Evolutionary conservation across 1,140 invertebrate genomes (phyloP).

Genomic region (Drosophila seguyi): DNA sequence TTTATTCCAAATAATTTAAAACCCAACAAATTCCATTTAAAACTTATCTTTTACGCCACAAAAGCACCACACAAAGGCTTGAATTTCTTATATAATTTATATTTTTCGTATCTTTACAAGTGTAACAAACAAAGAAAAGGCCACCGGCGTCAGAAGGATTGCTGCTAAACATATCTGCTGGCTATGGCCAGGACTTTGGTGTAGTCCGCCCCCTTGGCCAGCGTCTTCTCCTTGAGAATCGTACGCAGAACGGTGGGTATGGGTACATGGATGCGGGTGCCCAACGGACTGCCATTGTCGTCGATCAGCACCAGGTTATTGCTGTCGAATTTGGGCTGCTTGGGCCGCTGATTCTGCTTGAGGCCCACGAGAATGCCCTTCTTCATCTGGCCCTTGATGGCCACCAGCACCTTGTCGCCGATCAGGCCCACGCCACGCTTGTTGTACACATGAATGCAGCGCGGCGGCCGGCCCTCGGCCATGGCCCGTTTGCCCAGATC

Average conservation of each 20-base stretch:
- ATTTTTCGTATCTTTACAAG: slow-evolving; percentile 24
- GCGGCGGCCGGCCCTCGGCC: slow-evolving; percentile 96
- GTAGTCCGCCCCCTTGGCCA: slow-evolving; percentile 95
- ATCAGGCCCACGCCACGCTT: slow-evolving; percentile 88
- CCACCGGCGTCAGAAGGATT: not conserved
- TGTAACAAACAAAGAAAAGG: slow-evolving; percentile 18
- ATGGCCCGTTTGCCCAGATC: slow-evolving; percentile 97
- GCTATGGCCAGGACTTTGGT: slow-evolving; percentile 97
- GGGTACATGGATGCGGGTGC: slow-evolving; percentile 97
- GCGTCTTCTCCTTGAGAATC: slow-evolving; percentile 92
- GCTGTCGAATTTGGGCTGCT: slow-evolving; percentile 96
- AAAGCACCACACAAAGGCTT: not conserved
- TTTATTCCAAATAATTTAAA: not conserved
- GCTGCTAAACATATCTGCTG: slow-evolving; percentile 94
- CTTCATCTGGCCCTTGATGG: slow-evolving; percentile 98
- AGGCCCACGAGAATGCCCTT: slow-evolving; percentile 97
- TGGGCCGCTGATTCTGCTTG: slow-evolving; percentile 92
- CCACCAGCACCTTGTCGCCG: slow-evolving; percentile 96
- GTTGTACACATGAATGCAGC: slow-evolving; percentile 95
- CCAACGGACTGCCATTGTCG: slow-evolving; percentile 96
- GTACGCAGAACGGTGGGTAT: slow-evolving; percentile 96
- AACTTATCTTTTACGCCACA: not conserved
- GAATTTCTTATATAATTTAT: not conserved
- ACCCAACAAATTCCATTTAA: not conserved
- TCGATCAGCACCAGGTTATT: slow-evolving; percentile 99